Conservation (phyloP, 1,140 invertebrate species). For the Thalassaphorura encarpata region DNA sequence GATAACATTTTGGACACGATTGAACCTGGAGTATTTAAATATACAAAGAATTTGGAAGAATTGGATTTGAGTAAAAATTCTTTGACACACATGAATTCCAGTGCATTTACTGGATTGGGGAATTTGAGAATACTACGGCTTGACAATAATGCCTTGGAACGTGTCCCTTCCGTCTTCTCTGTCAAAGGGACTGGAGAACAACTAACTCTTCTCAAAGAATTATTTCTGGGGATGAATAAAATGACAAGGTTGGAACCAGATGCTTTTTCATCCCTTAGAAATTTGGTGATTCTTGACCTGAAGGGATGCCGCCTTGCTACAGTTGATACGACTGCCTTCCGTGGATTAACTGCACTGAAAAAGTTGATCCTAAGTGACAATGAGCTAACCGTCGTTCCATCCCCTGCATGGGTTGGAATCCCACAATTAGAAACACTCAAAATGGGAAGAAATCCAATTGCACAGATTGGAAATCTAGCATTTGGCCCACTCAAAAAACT, state of each 20-base stretch:
- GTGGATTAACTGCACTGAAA: slow-evolving; percentile 52
- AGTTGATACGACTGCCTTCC: slow-evolving; percentile 61
- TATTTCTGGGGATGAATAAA: slow-evolving; percentile 71
- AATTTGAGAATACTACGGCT: slow-evolving; percentile 66
- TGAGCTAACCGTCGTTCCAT: slow-evolving; percentile 59
- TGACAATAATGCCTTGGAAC: slow-evolving; percentile 69
- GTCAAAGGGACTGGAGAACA: slow-evolving; percentile 39
- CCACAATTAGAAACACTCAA: slow-evolving; percentile 63
- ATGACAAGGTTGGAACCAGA: slow-evolving; percentile 61
- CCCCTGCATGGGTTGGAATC: slow-evolving; percentile 57
- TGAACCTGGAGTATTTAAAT: slow-evolving; percentile 60
- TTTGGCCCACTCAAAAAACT: slow-evolving; percentile 67
- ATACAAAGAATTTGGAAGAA: slow-evolving; percentile 64
- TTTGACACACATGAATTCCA: slow-evolving; percentile 64
- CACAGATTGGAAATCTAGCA: slow-evolving; percentile 52
- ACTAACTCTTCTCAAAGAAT: slow-evolving; percentile 52
- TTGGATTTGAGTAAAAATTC: slow-evolving; percentile 78
- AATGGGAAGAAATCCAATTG: slow-evolving; percentile 71
- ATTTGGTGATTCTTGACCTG: slow-evolving; percentile 63
- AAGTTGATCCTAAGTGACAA: slow-evolving; percentile 69
- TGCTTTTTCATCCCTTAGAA: slow-evolving; percentile 60
- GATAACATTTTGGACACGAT: slow-evolving; percentile 72
- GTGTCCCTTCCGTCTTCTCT: slow-evolving; percentile 46
- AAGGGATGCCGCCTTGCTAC: slow-evolving; percentile 65
- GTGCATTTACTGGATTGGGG: slow-evolving; percentile 63